These are phyloP conservation scores for Chrysolophus pictus DNA, from an alignment of 2,797 vertebrate species.

Conservation along the genomic window DNA sequence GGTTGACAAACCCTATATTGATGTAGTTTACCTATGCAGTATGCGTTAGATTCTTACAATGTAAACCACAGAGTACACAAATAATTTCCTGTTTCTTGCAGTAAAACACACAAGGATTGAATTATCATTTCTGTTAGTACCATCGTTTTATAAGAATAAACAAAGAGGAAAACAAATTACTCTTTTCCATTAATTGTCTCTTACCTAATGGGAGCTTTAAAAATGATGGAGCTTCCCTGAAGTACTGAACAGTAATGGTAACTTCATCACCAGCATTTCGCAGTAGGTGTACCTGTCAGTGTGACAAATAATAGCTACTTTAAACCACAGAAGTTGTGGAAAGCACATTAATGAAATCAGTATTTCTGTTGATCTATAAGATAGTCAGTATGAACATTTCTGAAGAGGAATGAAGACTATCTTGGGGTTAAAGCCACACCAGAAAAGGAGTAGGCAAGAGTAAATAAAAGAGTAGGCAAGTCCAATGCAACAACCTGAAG, in stretches of 20 bases:
- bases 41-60: background rate
- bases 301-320: slow-evolving; percentile 68
- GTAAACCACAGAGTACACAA: slow-evolving; percentile 14
- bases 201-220: slow-evolving; percentile 95
- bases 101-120: background rate
- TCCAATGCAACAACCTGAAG: background rate
- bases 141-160: background rate
- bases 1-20: no score
- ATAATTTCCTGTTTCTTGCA: background rate
- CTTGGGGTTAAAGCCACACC: background rate
- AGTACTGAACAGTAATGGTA: slow-evolving; percentile 92
- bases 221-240: slow-evolving; percentile 94
- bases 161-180: slow-evolving; percentile 30
- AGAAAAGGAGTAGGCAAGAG: background rate
- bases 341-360: slow-evolving; percentile 23
- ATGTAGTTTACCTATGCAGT: background rate
- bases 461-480: background rate
- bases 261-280: slow-evolving; percentile 94
- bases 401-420: background rate
- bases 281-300: slow-evolving; percentile 91
- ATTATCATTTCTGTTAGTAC: slow-evolving; percentile 12
- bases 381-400: background rate
- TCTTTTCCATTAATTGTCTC: slow-evolving; percentile 29
- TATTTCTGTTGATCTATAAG: background rate
- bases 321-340: slow-evolving; percentile 20